Conservation (phyloP, 2,888 invertebrate genomes). For the Eutolmus rufibarbis region DNA sequence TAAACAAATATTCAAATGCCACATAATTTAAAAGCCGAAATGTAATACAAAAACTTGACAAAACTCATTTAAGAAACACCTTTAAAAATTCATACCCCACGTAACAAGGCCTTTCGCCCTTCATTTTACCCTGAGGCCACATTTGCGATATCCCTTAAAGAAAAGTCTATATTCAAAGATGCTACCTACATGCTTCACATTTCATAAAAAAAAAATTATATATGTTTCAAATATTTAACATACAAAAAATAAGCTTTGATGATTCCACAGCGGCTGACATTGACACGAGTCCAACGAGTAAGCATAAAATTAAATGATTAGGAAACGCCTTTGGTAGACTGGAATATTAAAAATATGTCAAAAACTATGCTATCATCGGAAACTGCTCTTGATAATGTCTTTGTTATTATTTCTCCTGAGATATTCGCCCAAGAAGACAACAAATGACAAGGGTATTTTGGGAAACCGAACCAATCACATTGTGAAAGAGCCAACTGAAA, state of each 20-base stretch:
- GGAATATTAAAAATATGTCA: background rate
- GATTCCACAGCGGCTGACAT: background rate
- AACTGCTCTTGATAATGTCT: background rate
- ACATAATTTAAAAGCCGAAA: background rate
- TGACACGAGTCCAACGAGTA: background rate
- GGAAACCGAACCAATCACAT: background rate
- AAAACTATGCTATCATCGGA: background rate
- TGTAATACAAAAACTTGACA: background rate
- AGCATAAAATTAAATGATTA: background rate
- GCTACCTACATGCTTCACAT: background rate
- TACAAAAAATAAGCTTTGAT: background rate
- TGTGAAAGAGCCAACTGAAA: background rate
- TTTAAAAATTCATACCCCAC: background rate
- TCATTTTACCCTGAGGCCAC: background rate
- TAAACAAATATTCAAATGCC: background rate
- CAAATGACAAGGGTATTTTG: background rate
- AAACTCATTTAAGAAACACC: background rate
- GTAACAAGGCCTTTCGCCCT: background rate
- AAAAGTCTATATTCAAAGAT: background rate
- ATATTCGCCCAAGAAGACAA: background rate
- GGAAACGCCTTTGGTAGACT: background rate
- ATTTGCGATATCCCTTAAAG: background rate
- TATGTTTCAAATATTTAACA: background rate
- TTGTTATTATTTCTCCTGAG: background rate
- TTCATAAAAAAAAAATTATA: background rate